A percentile compares a stretch with the other conserved stretches of the same genome.
Evolutionary conservation across 2,113 vertebrate species (phyloP).

Genomic region (Microcebus ravelobensis): DNA sequence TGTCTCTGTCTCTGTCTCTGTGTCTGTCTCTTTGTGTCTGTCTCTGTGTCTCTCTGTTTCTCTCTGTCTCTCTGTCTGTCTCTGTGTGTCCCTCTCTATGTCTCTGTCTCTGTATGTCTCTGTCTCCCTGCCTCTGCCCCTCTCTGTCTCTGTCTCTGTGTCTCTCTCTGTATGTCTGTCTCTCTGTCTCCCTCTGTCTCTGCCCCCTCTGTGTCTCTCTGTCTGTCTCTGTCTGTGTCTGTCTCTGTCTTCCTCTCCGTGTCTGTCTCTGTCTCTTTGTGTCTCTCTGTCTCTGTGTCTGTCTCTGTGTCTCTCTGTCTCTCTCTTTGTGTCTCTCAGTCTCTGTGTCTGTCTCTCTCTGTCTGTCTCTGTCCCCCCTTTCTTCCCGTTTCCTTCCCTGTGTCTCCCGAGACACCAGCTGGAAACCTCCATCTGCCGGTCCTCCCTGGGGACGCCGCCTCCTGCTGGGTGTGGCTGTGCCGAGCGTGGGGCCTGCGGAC

Average conservation of each 20-base stretch:
- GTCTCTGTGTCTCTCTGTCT: no score
- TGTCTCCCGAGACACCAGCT: accelerated
- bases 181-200: no score
- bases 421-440: not conserved
- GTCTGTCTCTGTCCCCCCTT: not conserved
- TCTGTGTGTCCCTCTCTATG: not conserved
- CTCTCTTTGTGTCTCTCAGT: not conserved
- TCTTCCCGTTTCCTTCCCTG: not conserved
- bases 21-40: no score
- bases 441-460: no score
- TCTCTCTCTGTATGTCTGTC: no score
- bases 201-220: not conserved
- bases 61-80: no score
- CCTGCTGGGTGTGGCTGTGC: accelerated
- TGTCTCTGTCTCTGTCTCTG: no score
- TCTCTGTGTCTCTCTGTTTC: no score
- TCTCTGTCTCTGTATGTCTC: not conserved
- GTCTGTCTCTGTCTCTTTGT: no score
- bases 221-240: not conserved
- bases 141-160: no score
- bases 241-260: not conserved
- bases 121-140: no score
- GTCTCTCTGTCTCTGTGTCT: no score
- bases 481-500: accelerated
- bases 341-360: not conserved